Percentiles rank a stretch among this genome's conserved stretches.
Conservation (phyloP, 2,888 invertebrate genomes). For the Cynaeus angustus region DNA sequence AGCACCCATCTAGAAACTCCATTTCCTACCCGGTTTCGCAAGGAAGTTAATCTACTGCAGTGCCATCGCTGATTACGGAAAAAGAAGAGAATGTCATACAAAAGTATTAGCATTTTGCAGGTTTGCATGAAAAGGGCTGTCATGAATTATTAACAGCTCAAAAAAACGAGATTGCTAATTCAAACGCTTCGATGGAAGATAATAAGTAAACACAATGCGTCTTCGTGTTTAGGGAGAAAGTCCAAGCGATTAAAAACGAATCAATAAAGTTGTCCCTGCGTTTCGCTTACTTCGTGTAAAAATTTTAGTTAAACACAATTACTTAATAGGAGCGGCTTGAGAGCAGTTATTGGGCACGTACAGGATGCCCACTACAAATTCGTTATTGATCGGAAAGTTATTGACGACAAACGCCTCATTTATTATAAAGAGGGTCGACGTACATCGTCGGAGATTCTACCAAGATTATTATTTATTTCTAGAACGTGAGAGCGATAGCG, state of each 20-base stretch:
- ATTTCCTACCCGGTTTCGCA: background rate
- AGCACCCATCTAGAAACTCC: background rate
- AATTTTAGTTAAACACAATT: background rate
- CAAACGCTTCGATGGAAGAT: constrained; percentile 7
- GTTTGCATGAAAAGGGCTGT: background rate
- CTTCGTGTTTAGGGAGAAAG: background rate
- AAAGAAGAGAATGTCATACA: too few species aligned
- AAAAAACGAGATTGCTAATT: constrained; percentile 7
- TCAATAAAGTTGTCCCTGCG: constrained; percentile 7
- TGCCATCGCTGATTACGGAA: too few species aligned
- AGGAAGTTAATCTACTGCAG: background rate
- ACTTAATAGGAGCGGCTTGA: background rate
- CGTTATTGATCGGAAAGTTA: constrained; percentile 11
- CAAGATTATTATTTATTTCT: constrained; percentile 14
- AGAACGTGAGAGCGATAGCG: constrained; percentile 11
- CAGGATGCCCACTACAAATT: constrained; percentile 8
- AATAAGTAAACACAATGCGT: background rate
- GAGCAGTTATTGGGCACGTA: constrained; percentile 4
- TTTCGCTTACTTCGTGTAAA: background rate
- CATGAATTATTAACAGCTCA: constrained; percentile 9
- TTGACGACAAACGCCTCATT: constrained; percentile 24
- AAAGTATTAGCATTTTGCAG: too few species aligned
- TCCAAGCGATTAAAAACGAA: constrained; percentile 11
- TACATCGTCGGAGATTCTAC: constrained; percentile 2
- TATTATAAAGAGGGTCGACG: constrained; percentile 13